A percentile compares a stretch with the other conserved stretches of the same genome.
Conservation (phyloP, 2,888 invertebrate genomes). For the Drosophila tripunctata region DNA sequence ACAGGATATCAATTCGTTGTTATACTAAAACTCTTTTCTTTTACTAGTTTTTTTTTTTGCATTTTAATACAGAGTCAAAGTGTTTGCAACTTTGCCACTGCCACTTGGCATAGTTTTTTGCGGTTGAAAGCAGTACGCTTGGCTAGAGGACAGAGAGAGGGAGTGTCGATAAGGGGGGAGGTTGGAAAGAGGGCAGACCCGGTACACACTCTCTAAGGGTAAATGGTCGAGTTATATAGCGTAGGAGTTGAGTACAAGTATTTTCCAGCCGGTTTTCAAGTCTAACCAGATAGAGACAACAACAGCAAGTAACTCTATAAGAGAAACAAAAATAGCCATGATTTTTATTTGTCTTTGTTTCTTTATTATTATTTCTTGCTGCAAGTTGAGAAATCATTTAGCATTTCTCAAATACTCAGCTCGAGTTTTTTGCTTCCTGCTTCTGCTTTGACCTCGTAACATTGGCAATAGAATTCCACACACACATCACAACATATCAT, state of each 20-base stretch:
- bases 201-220: slow-evolving; percentile 4
- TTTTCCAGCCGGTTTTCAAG: slow-evolving; percentile 4
- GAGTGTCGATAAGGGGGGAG: neutral
- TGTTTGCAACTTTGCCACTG: slow-evolving; percentile 46
- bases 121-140: neutral
- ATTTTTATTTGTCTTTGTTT: neutral
- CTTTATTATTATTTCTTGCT: neutral
- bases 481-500: neutral
- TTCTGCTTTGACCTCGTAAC: neutral
- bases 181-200: neutral
- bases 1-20: neutral
- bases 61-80: slow-evolving; percentile 28
- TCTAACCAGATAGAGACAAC: neutral
- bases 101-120: slow-evolving; percentile 46
- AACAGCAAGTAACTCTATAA: neutral
- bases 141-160: neutral
- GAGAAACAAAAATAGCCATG: neutral
- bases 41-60: slow-evolving; percentile 51
- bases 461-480: neutral
- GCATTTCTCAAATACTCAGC: neutral
- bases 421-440: neutral
- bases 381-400: slow-evolving; percentile 2
- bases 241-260: slow-evolving; percentile 18
- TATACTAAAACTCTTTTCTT: neutral
- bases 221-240: slow-evolving; percentile 4